phyloP scores from a whole-genome alignment of 1,140 invertebrate genomes.

The Latrodectus geometricus region DNA sequence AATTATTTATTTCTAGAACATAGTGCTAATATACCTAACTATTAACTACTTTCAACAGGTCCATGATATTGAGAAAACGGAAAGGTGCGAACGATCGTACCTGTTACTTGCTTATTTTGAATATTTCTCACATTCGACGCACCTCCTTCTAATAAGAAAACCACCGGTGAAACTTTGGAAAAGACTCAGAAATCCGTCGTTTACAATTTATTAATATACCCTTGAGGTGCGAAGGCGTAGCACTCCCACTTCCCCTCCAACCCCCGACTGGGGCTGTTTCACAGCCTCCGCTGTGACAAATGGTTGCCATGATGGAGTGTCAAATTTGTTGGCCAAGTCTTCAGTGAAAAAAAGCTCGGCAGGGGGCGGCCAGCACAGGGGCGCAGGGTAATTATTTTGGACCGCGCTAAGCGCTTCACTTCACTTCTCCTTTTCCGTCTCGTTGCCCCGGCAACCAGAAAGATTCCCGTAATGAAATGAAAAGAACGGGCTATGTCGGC shows the following conservation, averaged over 20 bases:
- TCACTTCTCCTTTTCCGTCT: conserved; percentile 5
- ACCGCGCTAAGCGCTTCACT: conserved; percentile 6
- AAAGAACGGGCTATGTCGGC: conserved; percentile 35
- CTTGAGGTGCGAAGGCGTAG: conserved; percentile 24
- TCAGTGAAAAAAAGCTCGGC: conserved; percentile 44
- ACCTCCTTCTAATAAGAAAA: neutral
- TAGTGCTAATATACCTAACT: too few relatives aligned
- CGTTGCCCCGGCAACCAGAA: conserved; percentile 43
- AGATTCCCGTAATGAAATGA: conserved; percentile 58
- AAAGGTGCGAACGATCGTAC: too few relatives aligned
- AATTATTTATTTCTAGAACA: too few relatives aligned
- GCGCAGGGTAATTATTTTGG: conserved; percentile 50
- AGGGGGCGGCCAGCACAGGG: conserved; percentile 40
- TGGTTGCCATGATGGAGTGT: conserved; percentile 60
- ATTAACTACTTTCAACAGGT: too few relatives aligned
- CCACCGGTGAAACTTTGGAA: neutral
- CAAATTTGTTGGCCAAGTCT: conserved; percentile 61
- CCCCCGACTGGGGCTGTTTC: neutral
- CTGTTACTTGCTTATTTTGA: too few relatives aligned
- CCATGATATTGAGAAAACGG: too few relatives aligned
- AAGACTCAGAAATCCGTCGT: conserved; percentile 31
- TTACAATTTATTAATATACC: conserved; percentile 44
- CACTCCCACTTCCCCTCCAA: neutral
- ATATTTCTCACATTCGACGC: too few relatives aligned
- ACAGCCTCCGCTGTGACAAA: conserved; percentile 44